These are phyloP conservation scores for Drosophila kuntzei DNA, from an alignment of 2,888 invertebrate species.

Conservation along the genomic window DNA sequence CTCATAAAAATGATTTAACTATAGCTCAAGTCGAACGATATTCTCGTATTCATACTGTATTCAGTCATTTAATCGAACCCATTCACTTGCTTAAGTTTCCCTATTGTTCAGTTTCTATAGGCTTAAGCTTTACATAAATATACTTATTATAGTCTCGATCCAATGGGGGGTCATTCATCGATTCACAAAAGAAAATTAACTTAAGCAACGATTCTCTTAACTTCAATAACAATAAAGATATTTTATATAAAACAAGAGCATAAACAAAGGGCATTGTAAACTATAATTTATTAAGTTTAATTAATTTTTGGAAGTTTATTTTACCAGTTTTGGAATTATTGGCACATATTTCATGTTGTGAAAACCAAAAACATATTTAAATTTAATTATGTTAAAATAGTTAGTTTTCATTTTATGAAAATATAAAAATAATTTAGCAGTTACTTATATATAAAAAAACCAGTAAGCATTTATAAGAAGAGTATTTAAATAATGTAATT, in stretches of 20 bases:
- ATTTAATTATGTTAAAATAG: no score
- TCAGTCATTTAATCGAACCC: constrained; percentile 15
- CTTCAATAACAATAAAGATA: constrained; percentile 10
- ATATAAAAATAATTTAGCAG: no score
- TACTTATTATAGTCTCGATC: constrained; percentile 3
- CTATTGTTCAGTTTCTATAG: constrained; percentile 41
- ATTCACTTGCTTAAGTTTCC: background rate
- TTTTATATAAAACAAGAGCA: constrained; percentile 9
- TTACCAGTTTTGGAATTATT: background rate
- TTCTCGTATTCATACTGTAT: constrained; percentile 8
- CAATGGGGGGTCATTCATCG: constrained; percentile 9
- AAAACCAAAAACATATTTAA: no score
- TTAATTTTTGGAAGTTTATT: constrained; percentile 6
- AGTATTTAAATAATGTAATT: background rate
- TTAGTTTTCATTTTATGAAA: background rate
- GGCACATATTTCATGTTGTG: background rate
- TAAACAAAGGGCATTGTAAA: constrained; percentile 10
- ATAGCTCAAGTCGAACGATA: constrained; percentile 15
- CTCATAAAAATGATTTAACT: constrained; percentile 59
- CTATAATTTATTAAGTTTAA: constrained; percentile 9
- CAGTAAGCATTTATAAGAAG: no score
- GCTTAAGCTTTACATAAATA: constrained; percentile 27
- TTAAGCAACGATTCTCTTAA: constrained; percentile 17
- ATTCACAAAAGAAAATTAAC: constrained; percentile 20
- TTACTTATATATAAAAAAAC: no score